A percentile compares a stretch with the other conserved stretches of the same genome.
Conservation (phyloP, 2,888 invertebrate genomes). For the Oscheius sp. region DNA sequence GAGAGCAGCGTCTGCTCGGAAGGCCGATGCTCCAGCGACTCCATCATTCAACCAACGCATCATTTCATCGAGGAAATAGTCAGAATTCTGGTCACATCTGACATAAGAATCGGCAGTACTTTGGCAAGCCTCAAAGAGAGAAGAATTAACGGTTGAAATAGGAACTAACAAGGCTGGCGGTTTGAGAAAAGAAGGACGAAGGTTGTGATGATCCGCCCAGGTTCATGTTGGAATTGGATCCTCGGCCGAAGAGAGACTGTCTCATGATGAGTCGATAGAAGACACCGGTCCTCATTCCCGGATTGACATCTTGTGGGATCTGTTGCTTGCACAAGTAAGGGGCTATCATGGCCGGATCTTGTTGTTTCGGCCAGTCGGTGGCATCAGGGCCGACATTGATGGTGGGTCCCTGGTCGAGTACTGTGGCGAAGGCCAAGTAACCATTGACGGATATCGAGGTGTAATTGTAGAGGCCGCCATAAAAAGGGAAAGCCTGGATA, state of each 20-base stretch:
- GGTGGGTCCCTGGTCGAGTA: constrained; percentile 72
- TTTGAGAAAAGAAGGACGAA: constrained; percentile 67
- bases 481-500: constrained; percentile 67
- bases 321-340: constrained; percentile 73
- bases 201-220: constrained; percentile 53
- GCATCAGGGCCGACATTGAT: constrained; percentile 72
- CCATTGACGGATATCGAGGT: constrained; percentile 71
- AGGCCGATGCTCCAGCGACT: constrained; percentile 89
- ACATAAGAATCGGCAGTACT: constrained; percentile 68
- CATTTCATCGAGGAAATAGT: constrained; percentile 71
- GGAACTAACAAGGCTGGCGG: constrained; percentile 42
- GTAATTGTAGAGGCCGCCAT: constrained; percentile 67
- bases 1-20: constrained; percentile 88
- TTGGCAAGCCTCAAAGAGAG: constrained; percentile 62
- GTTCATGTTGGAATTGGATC: constrained; percentile 64
- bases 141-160: not conserved
- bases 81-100: constrained; percentile 66
- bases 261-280: constrained; percentile 70
- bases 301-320: constrained; percentile 67
- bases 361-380: constrained; percentile 71
- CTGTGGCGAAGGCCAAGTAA: constrained; percentile 71
- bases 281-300: constrained; percentile 69
- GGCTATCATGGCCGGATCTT: constrained; percentile 73
- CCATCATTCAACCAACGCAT: constrained; percentile 78
- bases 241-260: constrained; percentile 70